Evolutionary conservation across 2,888 invertebrate genomes (phyloP), one percentile per base, ranked within the genome.

Genomic region (Cyclophora albipunctata): DNA sequence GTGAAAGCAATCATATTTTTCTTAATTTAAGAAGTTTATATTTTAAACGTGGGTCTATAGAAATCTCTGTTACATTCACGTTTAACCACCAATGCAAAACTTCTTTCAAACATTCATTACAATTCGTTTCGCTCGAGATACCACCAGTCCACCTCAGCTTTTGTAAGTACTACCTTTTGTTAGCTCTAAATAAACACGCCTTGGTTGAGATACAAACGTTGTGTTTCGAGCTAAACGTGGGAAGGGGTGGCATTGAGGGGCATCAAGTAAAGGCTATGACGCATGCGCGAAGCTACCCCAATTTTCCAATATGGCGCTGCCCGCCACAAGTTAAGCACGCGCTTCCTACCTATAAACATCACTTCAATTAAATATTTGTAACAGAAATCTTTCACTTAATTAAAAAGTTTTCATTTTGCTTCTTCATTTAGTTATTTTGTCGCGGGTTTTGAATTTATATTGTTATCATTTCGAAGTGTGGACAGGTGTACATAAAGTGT

Each of bases 261-360:
- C 71, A 71, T 75, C 71, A 74, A 62, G 59, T 56, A 53, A 67
- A 67, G 71, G 71, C 68, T 68, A 72, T 42, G 47, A 75, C 87
- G 85, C 87, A 84, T 84, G 87, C 85, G 85, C 71, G 57, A 67
- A 66, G 59, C 75, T 71, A 72, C 83, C 84, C 84, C 69, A 73
- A 67, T 67, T 64, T 78, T 78, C 75, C 85, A 87, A 87, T 85
- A 87, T 87, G 87, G 87, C 87, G 85, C 56, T 76, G 75, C 63
- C 71, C 84, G 85, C 84, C 86, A 82, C 73, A 72, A 78, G 73
- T 72, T 66, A 66, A 78, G 73, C 85, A 86, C 87, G 85, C 84
- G 78, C 72, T 66, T 60, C 68, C 59, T 82, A 76, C 82, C 82
- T 78, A 75, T 73, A 53, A 64, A 56, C 57, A 49, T 57, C 50